Base-by-base conservation (phyloP, 2,888 invertebrate species). In the Ophion obscuratus region DNA sequence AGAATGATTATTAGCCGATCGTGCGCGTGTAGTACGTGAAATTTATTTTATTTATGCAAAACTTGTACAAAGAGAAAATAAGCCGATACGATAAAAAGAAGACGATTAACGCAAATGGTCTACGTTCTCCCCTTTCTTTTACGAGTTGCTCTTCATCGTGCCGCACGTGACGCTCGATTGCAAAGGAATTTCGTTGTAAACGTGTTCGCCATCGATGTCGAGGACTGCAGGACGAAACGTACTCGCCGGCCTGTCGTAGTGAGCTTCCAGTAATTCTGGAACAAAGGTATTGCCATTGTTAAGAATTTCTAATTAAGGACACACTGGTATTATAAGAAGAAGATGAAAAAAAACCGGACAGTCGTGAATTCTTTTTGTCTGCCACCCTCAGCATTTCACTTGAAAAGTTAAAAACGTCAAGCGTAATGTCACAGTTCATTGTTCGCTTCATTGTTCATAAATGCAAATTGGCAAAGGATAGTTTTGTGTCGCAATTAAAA, bases 121-220 rank as follows among this genome's bases (percentile, higher is more conserved):
- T 73, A 61, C 57, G 24, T 68, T 36, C 36, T 78, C 71, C 67
- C 10, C 66, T 78, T 70, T 20, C 31, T 20, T 66, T 74, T 79
- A 81, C 76, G 84, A 76, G 66, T 87, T 67, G 71, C 77, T 80
- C 81, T 82, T 76, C 78, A 74, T 61, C 64, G 85, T 71, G 44
- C 74, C 40, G 40, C 88, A 74, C n/a, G 84, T 84, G 10, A 87
- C 85, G 82, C 80, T 85, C 59, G 87, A 87, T 64, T 87, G 88
- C 70, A 92, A 87, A 4, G 96, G 96, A 85, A 96, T 96, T 94
- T 96, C 96, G 85, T 96, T 96, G 90, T 96, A 96, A 36, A 96
- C 93, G 73, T 96, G 96, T 91, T 96, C 96, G 91, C 94, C 83
- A 92, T 94, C 83, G 92, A 94, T 94, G 92, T 31, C 31, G 31